These are phyloP conservation scores for Mesoligia furuncula DNA, from an alignment of 2,888 invertebrate species.

Conservation along the genomic window DNA sequence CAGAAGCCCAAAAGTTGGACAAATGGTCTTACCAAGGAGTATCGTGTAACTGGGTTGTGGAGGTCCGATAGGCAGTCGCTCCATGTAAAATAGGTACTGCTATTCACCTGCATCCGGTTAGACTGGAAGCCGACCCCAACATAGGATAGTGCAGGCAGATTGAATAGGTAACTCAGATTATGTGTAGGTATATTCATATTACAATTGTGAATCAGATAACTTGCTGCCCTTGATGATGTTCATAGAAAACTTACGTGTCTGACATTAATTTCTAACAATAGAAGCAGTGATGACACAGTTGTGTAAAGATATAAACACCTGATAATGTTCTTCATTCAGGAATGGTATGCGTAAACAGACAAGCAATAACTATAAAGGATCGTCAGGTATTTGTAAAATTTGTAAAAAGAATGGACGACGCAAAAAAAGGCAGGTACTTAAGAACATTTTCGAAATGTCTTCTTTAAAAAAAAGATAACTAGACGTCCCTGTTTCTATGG, in stretches of 20 bases:
- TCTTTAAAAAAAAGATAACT: too few species aligned
- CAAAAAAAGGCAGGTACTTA: not conserved
- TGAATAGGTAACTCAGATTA: not conserved
- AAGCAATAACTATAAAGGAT: not conserved
- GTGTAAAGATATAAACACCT: conserved; percentile 1
- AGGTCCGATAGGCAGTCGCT: not conserved
- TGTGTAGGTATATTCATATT: not conserved
- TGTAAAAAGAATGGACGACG: not conserved
- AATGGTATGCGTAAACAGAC: conserved; percentile 3
- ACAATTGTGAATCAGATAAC: not conserved
- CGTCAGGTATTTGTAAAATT: not conserved
- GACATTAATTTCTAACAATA: conserved; percentile 19
- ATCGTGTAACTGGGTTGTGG: not conserved
- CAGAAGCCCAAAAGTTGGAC: not conserved
- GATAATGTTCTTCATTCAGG: not conserved
- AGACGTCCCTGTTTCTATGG: too few species aligned
- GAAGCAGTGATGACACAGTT: conserved; percentile 18
- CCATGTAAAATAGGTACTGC: not conserved
- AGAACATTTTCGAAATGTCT: too few species aligned
- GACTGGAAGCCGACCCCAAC: not conserved
- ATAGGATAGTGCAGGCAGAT: not conserved
- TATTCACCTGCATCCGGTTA: not conserved
- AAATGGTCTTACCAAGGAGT: not conserved
- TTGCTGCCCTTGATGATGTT: not conserved
- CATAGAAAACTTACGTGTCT: not conserved